Evolutionary conservation across 2,113 vertebrate genomes (phyloP).

Genomic region (Gila orcuttii): DNA sequence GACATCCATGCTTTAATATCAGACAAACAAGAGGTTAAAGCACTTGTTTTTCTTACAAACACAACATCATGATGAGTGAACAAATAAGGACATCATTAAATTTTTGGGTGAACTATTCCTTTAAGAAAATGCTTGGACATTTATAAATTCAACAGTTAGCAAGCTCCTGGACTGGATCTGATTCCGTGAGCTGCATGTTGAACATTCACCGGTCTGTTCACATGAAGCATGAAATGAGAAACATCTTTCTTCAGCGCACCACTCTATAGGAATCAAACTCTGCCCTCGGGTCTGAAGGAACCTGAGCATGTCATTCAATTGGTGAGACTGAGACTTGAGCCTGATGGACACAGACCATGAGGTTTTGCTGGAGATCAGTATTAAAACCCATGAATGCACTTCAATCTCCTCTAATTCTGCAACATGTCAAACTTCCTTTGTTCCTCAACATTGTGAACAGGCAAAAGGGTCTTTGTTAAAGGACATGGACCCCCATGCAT

Average conservation of each 20-base stretch:
- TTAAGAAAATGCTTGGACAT: not conserved
- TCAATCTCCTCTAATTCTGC: not conserved
- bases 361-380: constrained; percentile 43
- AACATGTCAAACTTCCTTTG: not conserved
- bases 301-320: constrained; percentile 1
- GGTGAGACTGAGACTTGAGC: not conserved
- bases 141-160: not conserved
- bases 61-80: not conserved
- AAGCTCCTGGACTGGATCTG: not conserved
- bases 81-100: not conserved
- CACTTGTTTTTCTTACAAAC: too few relatives aligned
- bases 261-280: constrained; percentile 8
- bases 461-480: not conserved
- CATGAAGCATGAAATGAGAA: constrained; percentile 26
- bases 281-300: constrained; percentile 12
- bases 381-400: constrained; percentile 3
- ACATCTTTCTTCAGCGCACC: constrained; percentile 1
- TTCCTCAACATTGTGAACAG: not conserved
- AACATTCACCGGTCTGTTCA: not conserved
- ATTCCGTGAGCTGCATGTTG: not conserved
- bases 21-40: too few relatives aligned
- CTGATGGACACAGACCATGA: not conserved
- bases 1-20: too few relatives aligned
- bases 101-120: not conserved
- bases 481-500: not conserved